Evolutionary conservation across 2,888 invertebrate genomes (phyloP).

Genomic region (Drosophila anomalata): DNA sequence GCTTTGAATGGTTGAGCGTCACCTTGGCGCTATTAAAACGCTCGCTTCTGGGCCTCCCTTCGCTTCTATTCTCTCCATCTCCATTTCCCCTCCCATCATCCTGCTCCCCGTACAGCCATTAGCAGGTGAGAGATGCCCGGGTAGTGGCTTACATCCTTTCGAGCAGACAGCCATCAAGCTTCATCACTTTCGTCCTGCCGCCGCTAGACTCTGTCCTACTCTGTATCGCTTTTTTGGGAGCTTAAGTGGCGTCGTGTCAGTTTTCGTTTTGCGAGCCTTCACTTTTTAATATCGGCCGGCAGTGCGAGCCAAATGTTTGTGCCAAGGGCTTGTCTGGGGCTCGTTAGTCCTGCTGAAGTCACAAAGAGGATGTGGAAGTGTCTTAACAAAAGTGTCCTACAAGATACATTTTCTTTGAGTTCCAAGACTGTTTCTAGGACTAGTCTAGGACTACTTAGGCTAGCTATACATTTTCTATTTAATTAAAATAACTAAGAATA

Average conservation of each 20-base stretch:
- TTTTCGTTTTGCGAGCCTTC: slow-evolving; percentile 57
- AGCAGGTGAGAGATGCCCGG: slow-evolving; percentile 52
- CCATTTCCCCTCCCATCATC: not conserved
- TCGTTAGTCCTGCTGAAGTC: not conserved
- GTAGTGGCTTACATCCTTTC: slow-evolving; percentile 13
- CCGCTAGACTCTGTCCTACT: slow-evolving; percentile 12
- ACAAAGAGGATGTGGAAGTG: not conserved
- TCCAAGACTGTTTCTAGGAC: too few species aligned
- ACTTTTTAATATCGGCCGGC: slow-evolving; percentile 66
- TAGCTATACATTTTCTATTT: too few species aligned
- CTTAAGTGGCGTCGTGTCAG: slow-evolving; percentile 76
- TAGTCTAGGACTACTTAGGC: too few species aligned
- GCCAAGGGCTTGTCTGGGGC: not conserved
- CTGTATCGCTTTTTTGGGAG: slow-evolving; percentile 68
- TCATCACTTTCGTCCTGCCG: slow-evolving; percentile 26
- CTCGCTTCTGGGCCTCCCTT: slow-evolving; percentile 28
- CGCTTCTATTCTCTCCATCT: not conserved
- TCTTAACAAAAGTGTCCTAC: not conserved
- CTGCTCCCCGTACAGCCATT: slow-evolving; percentile 44
- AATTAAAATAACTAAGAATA: not conserved
- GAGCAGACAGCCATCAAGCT: slow-evolving; percentile 65
- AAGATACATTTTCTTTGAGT: not conserved
- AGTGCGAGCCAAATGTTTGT: slow-evolving; percentile 44
- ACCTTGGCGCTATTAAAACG: slow-evolving; percentile 77
- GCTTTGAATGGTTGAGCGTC: slow-evolving; percentile 76